Evolutionary conservation across 2,113 vertebrate genomes (phyloP), one percentile per base, ranked within the genome.

Genomic region (Sitta europaea): DNA sequence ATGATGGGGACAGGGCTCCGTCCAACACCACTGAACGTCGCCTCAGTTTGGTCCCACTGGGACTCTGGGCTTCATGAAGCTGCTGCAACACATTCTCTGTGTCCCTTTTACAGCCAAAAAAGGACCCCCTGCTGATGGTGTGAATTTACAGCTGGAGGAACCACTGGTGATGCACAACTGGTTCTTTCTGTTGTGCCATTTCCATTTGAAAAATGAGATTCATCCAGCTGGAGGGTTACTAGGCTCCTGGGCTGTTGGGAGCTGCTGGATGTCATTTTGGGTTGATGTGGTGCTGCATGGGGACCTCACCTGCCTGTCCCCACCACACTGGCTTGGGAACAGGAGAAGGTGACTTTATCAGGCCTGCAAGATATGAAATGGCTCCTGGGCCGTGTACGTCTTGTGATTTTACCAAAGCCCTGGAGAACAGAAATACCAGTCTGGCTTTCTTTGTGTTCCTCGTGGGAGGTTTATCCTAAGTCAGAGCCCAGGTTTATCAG

Each of bases 401-500:
- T 70, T 5, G 29, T 22, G 77, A 33, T 88, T 93, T 87, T 73
- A 18, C 38, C 42, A 21, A 25, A 90, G 42, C 51, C 27, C 28
- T 13, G 25, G 43, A 48, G 90, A 74, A 27, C 0, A 77, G 78
- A 83, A 86, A 74, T 73, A 62, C 0, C 5, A 58, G 11, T 22
- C 36, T 82, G 36, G 14, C 47, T 72, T 85, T 66, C 31, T 63
- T 82, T 27, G 27, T 50, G 35, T 48, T 86, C 29, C 77, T 70
- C 47, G 36, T 17, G 55, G 71, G 79, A 92, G 74, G 73, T 42
- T 90, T 86, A 48, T 63, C 72, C 65, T 86, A 73, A 93, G 86
- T 55, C 82, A 81, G 78, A 95, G 54, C 36, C 78, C 47, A 86
- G 79, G 43, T 96, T 86, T 92, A 24, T 81, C 68, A 43, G 91